phyloP scores from a whole-genome alignment of 2,888 invertebrate genomes.

The Parelbella ahira region DNA sequence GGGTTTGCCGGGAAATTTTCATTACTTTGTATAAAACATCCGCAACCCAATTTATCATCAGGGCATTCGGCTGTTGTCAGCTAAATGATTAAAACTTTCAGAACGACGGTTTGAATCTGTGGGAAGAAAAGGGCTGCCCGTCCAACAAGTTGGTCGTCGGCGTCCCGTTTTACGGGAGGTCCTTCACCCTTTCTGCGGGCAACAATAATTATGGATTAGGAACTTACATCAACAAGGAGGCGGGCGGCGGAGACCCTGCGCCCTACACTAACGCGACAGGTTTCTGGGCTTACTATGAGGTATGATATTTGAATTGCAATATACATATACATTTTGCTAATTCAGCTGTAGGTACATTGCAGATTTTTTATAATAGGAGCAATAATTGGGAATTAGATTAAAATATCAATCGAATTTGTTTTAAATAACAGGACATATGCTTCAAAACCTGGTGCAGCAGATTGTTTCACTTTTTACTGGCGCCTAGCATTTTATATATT shows the following conservation, averaged over 20 bases:
- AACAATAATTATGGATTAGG: conserved; percentile 91
- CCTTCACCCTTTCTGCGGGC: conserved; percentile 89
- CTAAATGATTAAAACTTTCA: conserved; percentile 50
- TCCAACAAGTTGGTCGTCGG: conserved; percentile 93
- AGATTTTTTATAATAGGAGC: conserved; percentile 2
- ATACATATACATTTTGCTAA: no score
- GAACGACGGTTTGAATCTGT: conserved; percentile 92
- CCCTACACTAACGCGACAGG: conserved; percentile 93
- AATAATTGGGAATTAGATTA: no score
- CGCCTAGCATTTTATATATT: no score
- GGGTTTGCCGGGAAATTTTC: neutral
- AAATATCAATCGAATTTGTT: no score
- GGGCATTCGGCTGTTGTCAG: conserved; percentile 5
- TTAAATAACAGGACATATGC: no score
- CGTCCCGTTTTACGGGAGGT: conserved; percentile 93
- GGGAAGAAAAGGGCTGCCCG: conserved; percentile 94
- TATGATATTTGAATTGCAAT: conserved; percentile 54
- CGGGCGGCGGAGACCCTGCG: conserved; percentile 92
- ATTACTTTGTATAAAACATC: neutral
- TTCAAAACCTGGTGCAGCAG: no score
- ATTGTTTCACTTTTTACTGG: no score
- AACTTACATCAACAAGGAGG: conserved; percentile 94
- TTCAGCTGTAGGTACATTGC: no score
- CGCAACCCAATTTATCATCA: conserved; percentile 8
- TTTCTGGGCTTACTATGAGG: conserved; percentile 93